Evolutionary conservation across 2,888 invertebrate species (phyloP).

Genomic region (Lasioglossum lativentre): DNA sequence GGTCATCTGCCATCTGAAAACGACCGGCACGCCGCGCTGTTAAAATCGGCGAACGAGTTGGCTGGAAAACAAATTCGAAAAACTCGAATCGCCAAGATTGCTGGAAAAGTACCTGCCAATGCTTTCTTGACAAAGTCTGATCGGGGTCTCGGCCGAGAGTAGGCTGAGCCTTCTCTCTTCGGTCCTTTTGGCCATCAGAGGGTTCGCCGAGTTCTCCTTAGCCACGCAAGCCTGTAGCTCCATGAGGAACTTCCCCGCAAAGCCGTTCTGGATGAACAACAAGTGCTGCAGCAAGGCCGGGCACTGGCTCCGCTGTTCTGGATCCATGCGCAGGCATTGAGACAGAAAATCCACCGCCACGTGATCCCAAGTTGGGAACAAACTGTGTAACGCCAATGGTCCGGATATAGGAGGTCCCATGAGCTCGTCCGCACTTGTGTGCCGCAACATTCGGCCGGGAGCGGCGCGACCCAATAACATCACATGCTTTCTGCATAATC

Average conservation of each 20-base stretch:
- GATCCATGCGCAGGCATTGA: slow-evolving; percentile 88
- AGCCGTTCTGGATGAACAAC: slow-evolving; percentile 89
- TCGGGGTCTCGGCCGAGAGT: slow-evolving; percentile 68
- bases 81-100: background rate
- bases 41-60: no score
- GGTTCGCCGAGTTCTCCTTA: slow-evolving; percentile 87
- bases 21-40: no score
- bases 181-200: slow-evolving; percentile 83
- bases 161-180: slow-evolving; percentile 70
- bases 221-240: slow-evolving; percentile 88
- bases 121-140: slow-evolving; percentile 72
- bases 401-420: slow-evolving; percentile 65
- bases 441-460: slow-evolving; percentile 80
- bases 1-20: slow-evolving; percentile 79
- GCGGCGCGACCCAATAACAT: slow-evolving; percentile 70
- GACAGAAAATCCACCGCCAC: slow-evolving; percentile 86
- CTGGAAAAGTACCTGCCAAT: slow-evolving; percentile 72
- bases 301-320: slow-evolving; percentile 87
- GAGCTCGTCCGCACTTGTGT: slow-evolving; percentile 70
- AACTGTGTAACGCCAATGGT: slow-evolving; percentile 81
- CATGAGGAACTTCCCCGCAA: slow-evolving; percentile 88
- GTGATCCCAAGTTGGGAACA: slow-evolving; percentile 84
- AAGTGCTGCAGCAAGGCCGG: slow-evolving; percentile 88
- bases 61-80: background rate
- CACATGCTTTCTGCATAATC: slow-evolving; percentile 72